These are phyloP conservation scores for Sisyra terminalis DNA, from an alignment of 2,888 invertebrate species.

Conservation along the genomic window DNA sequence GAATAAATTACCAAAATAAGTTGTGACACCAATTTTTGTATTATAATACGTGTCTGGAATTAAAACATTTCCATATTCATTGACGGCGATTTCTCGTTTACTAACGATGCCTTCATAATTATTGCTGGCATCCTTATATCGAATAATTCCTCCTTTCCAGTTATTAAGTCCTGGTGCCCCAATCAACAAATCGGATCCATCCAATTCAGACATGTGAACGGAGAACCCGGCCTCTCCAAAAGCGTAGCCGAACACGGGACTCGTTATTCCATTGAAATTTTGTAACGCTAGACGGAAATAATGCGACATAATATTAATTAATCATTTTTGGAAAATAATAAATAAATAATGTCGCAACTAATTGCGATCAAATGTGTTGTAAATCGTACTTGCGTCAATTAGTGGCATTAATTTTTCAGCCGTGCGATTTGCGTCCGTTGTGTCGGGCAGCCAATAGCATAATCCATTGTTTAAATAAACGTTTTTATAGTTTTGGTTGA, in stretches of 20 bases:
- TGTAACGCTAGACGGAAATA: slow-evolving; percentile 1
- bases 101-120: background rate
- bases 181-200: slow-evolving; percentile 24
- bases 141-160: slow-evolving; percentile 29
- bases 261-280: slow-evolving; percentile 1
- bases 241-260: slow-evolving; percentile 22
- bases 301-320: background rate
- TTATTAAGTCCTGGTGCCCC: slow-evolving; percentile 37
- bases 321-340: background rate
- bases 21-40: slow-evolving; percentile 23
- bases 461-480: slow-evolving; percentile 24
- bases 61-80: background rate
- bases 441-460: slow-evolving; percentile 26
- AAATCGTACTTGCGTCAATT: slow-evolving; percentile 9
- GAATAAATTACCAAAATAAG: slow-evolving; percentile 29
- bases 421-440: slow-evolving; percentile 19
- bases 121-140: slow-evolving; percentile 1
- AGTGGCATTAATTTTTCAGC: slow-evolving; percentile 23
- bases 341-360: background rate
- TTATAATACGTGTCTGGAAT: slow-evolving; percentile 1
- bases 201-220: slow-evolving; percentile 18
- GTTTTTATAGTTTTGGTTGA: slow-evolving; percentile 9
- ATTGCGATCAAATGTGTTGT: background rate
- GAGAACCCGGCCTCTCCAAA: slow-evolving; percentile 32
- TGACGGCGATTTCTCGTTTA: background rate